phyloP scores from a whole-genome alignment of 2,888 invertebrate genomes.

The Melieria omissa region DNA sequence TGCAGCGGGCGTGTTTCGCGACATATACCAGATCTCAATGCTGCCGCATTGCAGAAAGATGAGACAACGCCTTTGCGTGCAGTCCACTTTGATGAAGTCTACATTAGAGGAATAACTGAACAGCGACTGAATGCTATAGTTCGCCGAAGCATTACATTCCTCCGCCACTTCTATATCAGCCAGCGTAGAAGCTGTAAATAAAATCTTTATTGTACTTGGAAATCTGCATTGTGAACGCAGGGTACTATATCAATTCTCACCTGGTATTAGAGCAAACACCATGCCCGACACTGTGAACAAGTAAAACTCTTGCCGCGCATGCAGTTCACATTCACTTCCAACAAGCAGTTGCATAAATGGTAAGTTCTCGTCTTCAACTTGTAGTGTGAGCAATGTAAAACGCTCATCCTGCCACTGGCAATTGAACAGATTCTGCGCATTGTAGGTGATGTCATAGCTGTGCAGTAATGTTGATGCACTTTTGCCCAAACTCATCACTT shows the following conservation, averaged over 20 bases:
- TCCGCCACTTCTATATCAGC: slow-evolving; percentile 14
- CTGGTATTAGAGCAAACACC: slow-evolving; percentile 53
- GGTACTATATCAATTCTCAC: slow-evolving; percentile 7
- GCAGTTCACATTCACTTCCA: slow-evolving; percentile 38
- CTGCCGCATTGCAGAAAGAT: slow-evolving; percentile 58
- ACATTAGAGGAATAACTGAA: slow-evolving; percentile 54
- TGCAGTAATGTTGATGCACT: slow-evolving; percentile 47
- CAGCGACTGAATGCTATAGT: slow-evolving; percentile 45
- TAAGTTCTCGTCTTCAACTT: slow-evolving; percentile 49
- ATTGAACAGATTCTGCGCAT: slow-evolving; percentile 59
- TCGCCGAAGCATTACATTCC: slow-evolving; percentile 10
- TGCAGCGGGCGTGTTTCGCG: slow-evolving; percentile 44
- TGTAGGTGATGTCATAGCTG: slow-evolving; percentile 60
- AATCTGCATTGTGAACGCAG: neutral
- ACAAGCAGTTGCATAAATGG: slow-evolving; percentile 53
- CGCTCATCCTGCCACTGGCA: slow-evolving; percentile 56
- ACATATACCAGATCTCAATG: slow-evolving; percentile 62
- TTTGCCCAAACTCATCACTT: slow-evolving; percentile 54
- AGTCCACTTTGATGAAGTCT: slow-evolving; percentile 51
- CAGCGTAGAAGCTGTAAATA: neutral
- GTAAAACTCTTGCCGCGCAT: slow-evolving; percentile 49
- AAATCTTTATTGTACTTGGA: neutral
- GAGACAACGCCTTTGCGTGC: slow-evolving; percentile 51
- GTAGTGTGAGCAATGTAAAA: slow-evolving; percentile 52
- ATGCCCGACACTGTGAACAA: slow-evolving; percentile 59